Conservation (phyloP, 2,113 vertebrate genomes). For the Rhodinocichla rosea region DNA sequence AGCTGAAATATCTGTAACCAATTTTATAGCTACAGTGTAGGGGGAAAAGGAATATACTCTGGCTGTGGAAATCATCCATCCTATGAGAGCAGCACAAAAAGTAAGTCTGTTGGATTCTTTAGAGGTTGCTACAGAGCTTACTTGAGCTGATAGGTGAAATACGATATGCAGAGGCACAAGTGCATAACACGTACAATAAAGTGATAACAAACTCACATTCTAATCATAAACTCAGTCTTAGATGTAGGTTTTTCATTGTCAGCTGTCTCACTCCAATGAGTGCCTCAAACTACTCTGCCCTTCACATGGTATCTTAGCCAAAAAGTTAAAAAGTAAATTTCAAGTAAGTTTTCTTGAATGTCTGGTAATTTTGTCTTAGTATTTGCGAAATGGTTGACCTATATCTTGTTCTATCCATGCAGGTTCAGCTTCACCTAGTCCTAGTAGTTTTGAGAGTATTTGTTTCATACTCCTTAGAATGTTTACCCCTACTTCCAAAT, state of each 20-base stretch:
- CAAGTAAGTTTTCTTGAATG: neutral
- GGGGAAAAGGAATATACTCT: neutral
- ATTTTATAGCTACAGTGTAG: neutral
- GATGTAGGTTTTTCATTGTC: neutral
- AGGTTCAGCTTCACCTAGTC: neutral
- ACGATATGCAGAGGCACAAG: neutral
- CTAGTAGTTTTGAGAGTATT: neutral
- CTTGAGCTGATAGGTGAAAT: neutral
- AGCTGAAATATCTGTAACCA: neutral
- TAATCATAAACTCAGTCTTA: neutral
- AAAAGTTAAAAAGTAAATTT: neutral
- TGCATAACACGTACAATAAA: rapidly evolving
- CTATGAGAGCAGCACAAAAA: neutral
- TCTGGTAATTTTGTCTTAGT: neutral
- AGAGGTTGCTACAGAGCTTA: neutral
- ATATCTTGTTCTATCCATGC: neutral
- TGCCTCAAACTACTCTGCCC: neutral
- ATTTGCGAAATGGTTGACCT: neutral
- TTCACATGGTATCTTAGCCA: neutral
- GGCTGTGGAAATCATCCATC: neutral
- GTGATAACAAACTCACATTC: neutral
- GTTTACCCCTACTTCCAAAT: neutral
- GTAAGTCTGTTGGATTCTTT: neutral
- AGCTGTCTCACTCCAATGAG: neutral
- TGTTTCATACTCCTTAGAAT: neutral